Conservation (phyloP, 2,888 invertebrate species). For the Cepaea hortensis region DNA sequence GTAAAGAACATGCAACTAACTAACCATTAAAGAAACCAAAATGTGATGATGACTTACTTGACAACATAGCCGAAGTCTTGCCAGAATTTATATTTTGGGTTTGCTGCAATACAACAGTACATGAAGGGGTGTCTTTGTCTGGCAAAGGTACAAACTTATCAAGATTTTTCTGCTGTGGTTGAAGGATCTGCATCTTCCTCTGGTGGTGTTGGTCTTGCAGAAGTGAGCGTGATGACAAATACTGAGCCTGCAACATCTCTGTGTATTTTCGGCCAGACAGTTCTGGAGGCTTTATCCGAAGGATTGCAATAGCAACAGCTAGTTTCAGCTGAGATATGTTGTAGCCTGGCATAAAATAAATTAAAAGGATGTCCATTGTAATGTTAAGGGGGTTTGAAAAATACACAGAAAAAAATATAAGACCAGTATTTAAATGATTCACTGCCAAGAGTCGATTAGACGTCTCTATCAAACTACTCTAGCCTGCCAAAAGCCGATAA, state of each 20-base stretch:
- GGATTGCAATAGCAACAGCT: conserved; percentile 38
- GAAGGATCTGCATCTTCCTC: background rate
- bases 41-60: no score
- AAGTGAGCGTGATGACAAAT: conserved; percentile 11
- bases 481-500: no score
- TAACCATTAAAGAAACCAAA: no score
- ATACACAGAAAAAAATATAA: no score
- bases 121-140: background rate
- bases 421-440: no score
- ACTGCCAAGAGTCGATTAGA: no score
- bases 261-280: conserved; percentile 13
- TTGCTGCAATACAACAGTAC: background rate
- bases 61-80: background rate
- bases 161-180: background rate
- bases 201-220: conserved; percentile 1
- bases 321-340: conserved; percentile 23
- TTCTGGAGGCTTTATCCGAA: conserved; percentile 28
- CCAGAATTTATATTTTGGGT: background rate
- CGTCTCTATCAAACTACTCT: no score
- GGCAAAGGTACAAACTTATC: background rate
- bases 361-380: background rate
- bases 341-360: background rate
- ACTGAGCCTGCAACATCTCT: conserved; percentile 15
- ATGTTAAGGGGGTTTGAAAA: background rate
- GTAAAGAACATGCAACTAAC: no score